Conservation (phyloP, 2,888 invertebrate species). For the Octodonta nipae region DNA sequence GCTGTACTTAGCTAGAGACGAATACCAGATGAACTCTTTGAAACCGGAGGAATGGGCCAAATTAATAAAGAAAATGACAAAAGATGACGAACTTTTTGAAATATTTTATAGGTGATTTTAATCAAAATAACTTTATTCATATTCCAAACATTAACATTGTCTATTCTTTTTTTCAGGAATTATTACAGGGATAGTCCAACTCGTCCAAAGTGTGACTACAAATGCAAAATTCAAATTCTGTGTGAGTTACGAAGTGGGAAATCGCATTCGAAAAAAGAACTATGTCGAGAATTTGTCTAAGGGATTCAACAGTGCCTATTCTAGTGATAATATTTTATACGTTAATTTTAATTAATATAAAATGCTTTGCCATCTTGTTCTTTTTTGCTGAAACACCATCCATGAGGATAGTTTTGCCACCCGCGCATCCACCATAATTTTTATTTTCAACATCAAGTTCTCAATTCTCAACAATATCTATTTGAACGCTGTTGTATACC, state of each 20-base stretch:
- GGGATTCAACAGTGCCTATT: too few species aligned
- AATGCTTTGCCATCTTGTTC: too few species aligned
- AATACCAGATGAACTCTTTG: constrained; percentile 69
- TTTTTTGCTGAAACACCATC: too few species aligned
- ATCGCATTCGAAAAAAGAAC: constrained; percentile 66
- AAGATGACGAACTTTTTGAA: constrained; percentile 71
- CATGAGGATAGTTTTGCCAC: too few species aligned
- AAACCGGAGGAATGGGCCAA: constrained; percentile 83
- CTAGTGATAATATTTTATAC: too few species aligned
- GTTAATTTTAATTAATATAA: too few species aligned
- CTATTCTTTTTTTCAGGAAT: constrained; percentile 46
- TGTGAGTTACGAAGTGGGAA: constrained; percentile 77
- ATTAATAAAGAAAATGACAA: constrained; percentile 71
- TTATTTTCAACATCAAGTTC: too few species aligned
- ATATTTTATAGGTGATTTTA: constrained; percentile 66
- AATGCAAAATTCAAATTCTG: constrained; percentile 68
- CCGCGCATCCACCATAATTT: too few species aligned
- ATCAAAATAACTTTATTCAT: constrained; percentile 1
- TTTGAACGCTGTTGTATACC: too few species aligned
- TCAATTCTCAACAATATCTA: too few species aligned
- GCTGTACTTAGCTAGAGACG: constrained; percentile 67
- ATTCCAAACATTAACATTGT: too few species aligned
- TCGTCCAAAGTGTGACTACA: constrained; percentile 61
- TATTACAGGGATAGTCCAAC: constrained; percentile 81
- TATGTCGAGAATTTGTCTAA: constrained; percentile 64